Conservation (phyloP, 2,888 invertebrate species). For the Lydus trimaculatus region DNA sequence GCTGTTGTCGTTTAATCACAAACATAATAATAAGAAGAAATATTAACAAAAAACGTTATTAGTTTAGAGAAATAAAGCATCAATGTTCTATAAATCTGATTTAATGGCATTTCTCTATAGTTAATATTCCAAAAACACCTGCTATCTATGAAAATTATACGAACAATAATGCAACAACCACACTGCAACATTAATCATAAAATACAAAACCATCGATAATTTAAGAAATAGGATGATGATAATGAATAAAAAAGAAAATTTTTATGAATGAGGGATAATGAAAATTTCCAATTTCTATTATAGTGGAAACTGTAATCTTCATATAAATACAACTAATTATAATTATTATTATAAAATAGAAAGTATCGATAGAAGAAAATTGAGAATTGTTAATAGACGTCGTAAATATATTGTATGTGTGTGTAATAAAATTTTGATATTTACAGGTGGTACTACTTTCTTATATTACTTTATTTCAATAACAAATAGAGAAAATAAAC, state of each 20-base stretch:
- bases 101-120: not conserved
- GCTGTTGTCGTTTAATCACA: not conserved
- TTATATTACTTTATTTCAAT: slow-evolving; percentile 3
- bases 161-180: not conserved
- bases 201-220: not conserved
- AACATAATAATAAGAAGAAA: not conserved
- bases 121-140: not conserved
- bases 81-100: not conserved
- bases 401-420: not conserved
- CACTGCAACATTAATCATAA: not conserved
- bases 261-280: not conserved
- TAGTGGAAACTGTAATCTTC: not conserved
- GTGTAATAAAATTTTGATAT: slow-evolving; percentile 1
- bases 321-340: not conserved
- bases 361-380: slow-evolving; percentile 1
- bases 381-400: not conserved
- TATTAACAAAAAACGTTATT: not conserved
- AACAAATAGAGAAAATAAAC: not conserved
- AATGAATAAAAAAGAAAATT: too few relatives aligned
- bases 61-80: not conserved
- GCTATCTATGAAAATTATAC: not conserved
- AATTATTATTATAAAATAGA: not conserved
- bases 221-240: not conserved
- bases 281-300: not conserved
- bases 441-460: not conserved